Percentiles rank a stretch among this genome's conserved stretches.
Evolutionary conservation across 1,140 invertebrate genomes (phyloP).

Genomic region (Drosophila lacertosa): DNA sequence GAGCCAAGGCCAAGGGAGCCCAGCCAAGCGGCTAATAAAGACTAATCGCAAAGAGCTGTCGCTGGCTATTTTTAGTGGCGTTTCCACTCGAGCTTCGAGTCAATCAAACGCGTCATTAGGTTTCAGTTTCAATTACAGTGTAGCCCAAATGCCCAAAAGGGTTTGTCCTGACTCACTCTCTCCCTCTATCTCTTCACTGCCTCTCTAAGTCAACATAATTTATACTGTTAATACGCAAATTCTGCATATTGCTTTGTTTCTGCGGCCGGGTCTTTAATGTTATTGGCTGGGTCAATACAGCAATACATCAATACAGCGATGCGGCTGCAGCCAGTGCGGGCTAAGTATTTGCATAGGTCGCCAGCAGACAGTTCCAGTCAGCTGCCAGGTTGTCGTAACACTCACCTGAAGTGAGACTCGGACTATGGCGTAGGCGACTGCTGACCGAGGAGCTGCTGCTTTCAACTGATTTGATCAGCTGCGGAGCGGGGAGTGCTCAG

Average conservation of each 20-base stretch:
- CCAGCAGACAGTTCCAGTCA: too few species aligned
- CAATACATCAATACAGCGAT: slow-evolving; percentile 14
- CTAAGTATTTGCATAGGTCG: slow-evolving; percentile 24
- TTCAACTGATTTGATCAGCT: slow-evolving; percentile 5
- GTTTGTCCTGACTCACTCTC: not conserved
- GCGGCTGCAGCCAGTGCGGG: slow-evolving; percentile 13
- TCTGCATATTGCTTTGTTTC: slow-evolving; percentile 21
- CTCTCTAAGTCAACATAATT: slow-evolving; percentile 34
- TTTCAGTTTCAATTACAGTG: slow-evolving; percentile 32
- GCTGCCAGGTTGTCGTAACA: too few species aligned
- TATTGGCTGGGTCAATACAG: slow-evolving; percentile 34
- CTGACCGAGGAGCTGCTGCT: not conserved
- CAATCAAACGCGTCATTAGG: slow-evolving; percentile 49
- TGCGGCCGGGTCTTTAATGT: slow-evolving; percentile 16
- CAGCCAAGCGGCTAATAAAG: slow-evolving; percentile 42
- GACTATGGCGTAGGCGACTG: slow-evolving; percentile 10
- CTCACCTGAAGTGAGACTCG: not conserved
- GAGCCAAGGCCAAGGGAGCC: slow-evolving; percentile 16
- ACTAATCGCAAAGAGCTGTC: slow-evolving; percentile 40
- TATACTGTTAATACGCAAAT: slow-evolving; percentile 31
- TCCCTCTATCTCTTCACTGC: not conserved
- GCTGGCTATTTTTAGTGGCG: slow-evolving; percentile 32
- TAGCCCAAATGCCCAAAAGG: slow-evolving; percentile 17
- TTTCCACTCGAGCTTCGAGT: not conserved
- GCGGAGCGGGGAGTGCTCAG: not conserved